Evolutionary conservation across 1,140 invertebrate genomes (phyloP), one percentile per base, ranked within the genome.

Genomic region (Mylabris phalerata): DNA sequence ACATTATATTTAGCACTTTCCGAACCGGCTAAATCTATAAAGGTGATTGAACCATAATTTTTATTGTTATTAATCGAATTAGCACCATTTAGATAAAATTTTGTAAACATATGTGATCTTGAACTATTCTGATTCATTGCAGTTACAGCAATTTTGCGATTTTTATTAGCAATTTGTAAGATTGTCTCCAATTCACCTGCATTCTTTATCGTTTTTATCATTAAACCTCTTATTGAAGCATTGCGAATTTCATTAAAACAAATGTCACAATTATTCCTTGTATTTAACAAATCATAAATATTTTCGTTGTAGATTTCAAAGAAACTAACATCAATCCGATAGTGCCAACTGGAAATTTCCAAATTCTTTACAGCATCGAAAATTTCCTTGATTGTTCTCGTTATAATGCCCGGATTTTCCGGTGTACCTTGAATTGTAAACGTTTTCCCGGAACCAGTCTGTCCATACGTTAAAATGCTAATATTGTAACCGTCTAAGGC

Each of bases 381-480:
- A 45, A 95, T 87, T 65, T 88, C 80, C 52, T 84, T 77, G 1
- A 92, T 84, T 0, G 89, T 85, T 61, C 90, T 78, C 3, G 92
- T 90, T 64, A 95, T 93, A 73, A 95, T 91, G 19, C 87, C 79
- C 60, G 77, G 41, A 32, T 54, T 9, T 9, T 27, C 13, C 11
- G 19, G 3, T 32, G 51, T 75, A 25, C 87, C 86, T 68, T 88
- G 84, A 85, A 89, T 88, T 0, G 86, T 88, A 54, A 84, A 87
- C 56, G 92, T 95, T 79, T 96, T 96, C 1, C 93, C 93, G 67
- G 89, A 92, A 38, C 92, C 92, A 3, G 93, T 95, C 75, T 95
- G 93, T 0, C 93, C 93, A 75, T 96, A 96, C 4, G 93, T 93
- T 81, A 95, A 95, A 43, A 96, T 91, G 73, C 92, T 95, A 0